Conservation (phyloP, 2,113 vertebrate species). For the Stigmatopora nigra region DNA sequence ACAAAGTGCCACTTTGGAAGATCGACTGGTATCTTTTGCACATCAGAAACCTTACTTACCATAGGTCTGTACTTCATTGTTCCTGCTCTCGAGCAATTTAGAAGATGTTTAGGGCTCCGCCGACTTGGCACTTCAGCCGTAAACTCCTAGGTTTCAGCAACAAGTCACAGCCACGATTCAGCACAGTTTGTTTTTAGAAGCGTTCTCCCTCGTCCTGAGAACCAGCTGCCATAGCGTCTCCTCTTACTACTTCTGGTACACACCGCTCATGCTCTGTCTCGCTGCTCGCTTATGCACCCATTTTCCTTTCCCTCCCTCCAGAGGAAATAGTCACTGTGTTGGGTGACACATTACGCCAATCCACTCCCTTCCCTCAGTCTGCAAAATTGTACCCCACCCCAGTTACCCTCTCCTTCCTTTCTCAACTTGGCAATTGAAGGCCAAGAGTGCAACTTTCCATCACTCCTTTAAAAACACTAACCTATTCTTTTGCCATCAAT, state of each 20-base stretch:
- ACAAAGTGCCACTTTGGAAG: background rate
- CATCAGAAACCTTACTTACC: slow-evolving; percentile 53
- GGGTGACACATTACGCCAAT: slow-evolving; percentile 42
- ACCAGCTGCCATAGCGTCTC: slow-evolving; percentile 57
- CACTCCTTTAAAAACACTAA: background rate
- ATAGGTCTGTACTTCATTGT: slow-evolving; percentile 62
- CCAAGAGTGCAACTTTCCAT: background rate
- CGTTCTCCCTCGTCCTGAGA: slow-evolving; percentile 41
- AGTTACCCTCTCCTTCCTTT: slow-evolving; percentile 17
- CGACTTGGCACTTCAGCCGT: slow-evolving; percentile 15
- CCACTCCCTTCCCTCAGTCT: slow-evolving; percentile 11
- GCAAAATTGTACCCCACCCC: background rate
- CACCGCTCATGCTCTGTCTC: slow-evolving; percentile 19
- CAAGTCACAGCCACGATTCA: slow-evolving; percentile 33
- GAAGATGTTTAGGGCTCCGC: background rate
- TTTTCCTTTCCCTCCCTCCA: slow-evolving; percentile 33
- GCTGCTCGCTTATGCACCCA: slow-evolving; percentile 23
- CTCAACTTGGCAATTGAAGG: slow-evolving; percentile 3
- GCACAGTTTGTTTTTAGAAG: slow-evolving; percentile 57
- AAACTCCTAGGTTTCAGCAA: slow-evolving; percentile 36
- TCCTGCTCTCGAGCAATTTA: slow-evolving; percentile 25
- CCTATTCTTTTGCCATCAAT: background rate
- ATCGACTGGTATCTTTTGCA: background rate
- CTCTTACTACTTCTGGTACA: slow-evolving; percentile 40
- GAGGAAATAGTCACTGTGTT: slow-evolving; percentile 51